Evolutionary conservation across 2,113 vertebrate genomes (phyloP), one percentile per base, ranked within the genome.

Genomic region (Oplegnathus fasciatus): DNA sequence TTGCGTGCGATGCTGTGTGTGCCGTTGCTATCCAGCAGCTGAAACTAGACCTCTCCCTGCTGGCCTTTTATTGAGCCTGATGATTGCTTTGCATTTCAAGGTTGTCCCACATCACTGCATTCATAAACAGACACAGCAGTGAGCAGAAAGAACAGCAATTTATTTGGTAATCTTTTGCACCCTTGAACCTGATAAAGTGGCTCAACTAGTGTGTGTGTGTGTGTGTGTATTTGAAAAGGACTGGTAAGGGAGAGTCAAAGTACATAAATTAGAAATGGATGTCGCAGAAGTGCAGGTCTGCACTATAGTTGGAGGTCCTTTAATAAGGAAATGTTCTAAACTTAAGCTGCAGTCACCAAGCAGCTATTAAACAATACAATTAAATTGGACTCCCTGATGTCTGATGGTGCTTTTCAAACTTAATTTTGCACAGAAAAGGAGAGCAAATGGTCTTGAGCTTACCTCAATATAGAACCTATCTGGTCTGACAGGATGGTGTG

Each of bases 1-100:
- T 44, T 62, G 81, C 26, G 30, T 74, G 73, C 32, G 24, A 10
- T 18, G 3, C 80, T 65, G 44, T 4, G 64, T 18, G 48, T 28
- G 68, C 28, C 8, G 5, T 48, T 48, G 73, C 44, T 50, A n/a
- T 83, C 68, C 54, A 48, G 37, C 44, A 57, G 71, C 62, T 75
- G 42, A 80, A 48, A 37, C 60, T 14, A 40, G 64, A 26, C 60
- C 64, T 72, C 58, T 67, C 34, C 37, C 68, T 17, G 60, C 24
- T 61, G 74, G 48, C 69, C 34, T 73, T 82, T 87, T 32, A 66
- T 60, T 46, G 40, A 70, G 68, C 61, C 42, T 34, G 17, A 60
- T 54, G 69, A 82, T 62, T 65, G 34, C 67, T 82, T 68, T 83
- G 80, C 78, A 84, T 87, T 58, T 90, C 78, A 70, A 76, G 37